A percentile compares a stretch with the other conserved stretches of the same genome.
These are phyloP conservation scores for Bolinopsis microptera DNA, from an alignment of 37 sponge, comb jelly and placozoan genomes.

Conservation along the genomic window DNA sequence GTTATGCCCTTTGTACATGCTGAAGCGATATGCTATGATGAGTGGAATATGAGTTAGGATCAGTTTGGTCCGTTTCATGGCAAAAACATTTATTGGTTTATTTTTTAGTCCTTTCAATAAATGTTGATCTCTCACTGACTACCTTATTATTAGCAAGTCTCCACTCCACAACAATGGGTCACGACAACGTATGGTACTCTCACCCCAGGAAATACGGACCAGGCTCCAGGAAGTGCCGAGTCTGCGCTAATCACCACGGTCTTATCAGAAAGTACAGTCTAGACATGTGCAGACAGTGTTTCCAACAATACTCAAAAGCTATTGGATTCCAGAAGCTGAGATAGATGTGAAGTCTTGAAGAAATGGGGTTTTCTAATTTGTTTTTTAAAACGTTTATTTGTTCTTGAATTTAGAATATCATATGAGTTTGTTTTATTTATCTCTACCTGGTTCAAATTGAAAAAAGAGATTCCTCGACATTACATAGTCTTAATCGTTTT, in stretches of 20 bases:
- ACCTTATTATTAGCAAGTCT: not conserved
- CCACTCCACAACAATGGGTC: slow-evolving; percentile 74
- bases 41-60: no score
- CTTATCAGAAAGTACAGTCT: slow-evolving; percentile 93
- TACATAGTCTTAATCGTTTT: no score
- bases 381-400: not conserved
- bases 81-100: no score
- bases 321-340: slow-evolving; percentile 90
- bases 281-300: slow-evolving; percentile 87
- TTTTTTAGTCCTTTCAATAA: no score
- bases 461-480: no score
- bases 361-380: not conserved
- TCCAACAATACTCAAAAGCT: slow-evolving; percentile 77
- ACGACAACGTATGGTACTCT: slow-evolving; percentile 86
- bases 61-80: no score
- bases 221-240: slow-evolving; percentile 86
- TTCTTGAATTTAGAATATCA: not conserved
- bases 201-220: slow-evolving; percentile 88
- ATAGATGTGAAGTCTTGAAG: slow-evolving; percentile 7
- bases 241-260: slow-evolving; percentile 87
- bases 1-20: no score
- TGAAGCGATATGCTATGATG: no score
- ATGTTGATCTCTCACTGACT: no score
- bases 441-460: not conserved
- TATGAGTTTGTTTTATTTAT: not conserved